A percentile compares a stretch with the other conserved stretches of the same genome.
These are phyloP conservation scores for Zaprionus ghesquierei DNA, from an alignment of 1,140 invertebrate genomes.

Conservation along the genomic window DNA sequence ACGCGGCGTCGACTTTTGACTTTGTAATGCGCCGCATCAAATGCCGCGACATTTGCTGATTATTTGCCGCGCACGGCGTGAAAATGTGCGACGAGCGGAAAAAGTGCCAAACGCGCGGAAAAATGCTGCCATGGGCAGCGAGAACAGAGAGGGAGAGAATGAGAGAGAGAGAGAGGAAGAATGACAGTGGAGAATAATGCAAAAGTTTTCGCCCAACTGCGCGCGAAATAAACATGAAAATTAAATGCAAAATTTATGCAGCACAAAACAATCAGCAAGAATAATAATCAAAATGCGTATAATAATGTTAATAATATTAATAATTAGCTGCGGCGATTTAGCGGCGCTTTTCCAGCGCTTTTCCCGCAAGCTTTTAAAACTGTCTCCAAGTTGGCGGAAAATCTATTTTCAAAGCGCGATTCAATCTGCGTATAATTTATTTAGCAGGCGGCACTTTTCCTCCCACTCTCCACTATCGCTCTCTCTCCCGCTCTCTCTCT, in stretches of 20 bases:
- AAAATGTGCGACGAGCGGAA: background rate
- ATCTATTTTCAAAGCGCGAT: background rate
- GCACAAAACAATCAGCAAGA: background rate
- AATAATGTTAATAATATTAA: background rate
- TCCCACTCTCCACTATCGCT: background rate
- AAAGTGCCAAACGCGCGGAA: background rate
- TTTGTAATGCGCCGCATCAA: background rate
- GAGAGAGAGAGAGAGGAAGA: background rate
- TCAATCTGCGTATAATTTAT: conserved; percentile 28
- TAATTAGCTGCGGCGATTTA: background rate
- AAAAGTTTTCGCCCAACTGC: background rate
- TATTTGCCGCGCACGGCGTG: background rate
- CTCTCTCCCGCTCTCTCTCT: background rate
- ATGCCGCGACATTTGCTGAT: background rate
- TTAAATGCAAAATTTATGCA: background rate
- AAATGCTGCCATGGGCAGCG: background rate
- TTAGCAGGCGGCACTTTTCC: background rate
- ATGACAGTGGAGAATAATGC: background rate
- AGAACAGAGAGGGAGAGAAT: background rate
- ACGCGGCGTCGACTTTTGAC: background rate
- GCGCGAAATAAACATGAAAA: background rate
- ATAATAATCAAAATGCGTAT: background rate
- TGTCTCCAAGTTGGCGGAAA: background rate
- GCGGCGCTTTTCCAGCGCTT: background rate
- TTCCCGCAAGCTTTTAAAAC: background rate